Evolutionary conservation across 1,140 invertebrate genomes (phyloP), one percentile per base, ranked within the genome.

Genomic region (Hydropsyche tenuis): DNA sequence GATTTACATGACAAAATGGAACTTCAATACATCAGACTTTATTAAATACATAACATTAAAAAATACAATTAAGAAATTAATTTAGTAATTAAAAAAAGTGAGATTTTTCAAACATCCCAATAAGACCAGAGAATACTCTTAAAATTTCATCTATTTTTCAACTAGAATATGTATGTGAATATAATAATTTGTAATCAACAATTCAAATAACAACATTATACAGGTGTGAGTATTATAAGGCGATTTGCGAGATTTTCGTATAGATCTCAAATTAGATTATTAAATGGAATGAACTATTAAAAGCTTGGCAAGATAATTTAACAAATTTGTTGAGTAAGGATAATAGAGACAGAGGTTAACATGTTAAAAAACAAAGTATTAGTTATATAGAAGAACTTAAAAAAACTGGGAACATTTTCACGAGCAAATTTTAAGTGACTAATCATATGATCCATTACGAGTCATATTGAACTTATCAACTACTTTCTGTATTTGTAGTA

Each of bases 161-260:
- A 60, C 45, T 48, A 12, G 12, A 16, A 16, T 48, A n/a, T 14
- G 16, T 20, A 20, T 53, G 16, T 20, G 48, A 20, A 16, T 53
- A 53, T 53, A 53, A 53, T 18, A 53, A 53, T 7, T 20, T 37
- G 30, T 22, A 62, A 62, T 22, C 23, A 62, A 62, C 56, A 62
- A 22, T 22, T 51, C 48, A 62, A 37, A 62, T 62, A 62, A 62
- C 56, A 62, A 62, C 23, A 14, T 51, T 51, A 51, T 14, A 16
- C 14, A 51, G 14, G 30, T n/a, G 23, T 68, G 65, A 68, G 65
- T 68, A 68, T 68, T 68, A 68, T 68, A 48, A 68, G 45, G 65
- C 63, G 20, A 30, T 16, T 43, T 65, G 22, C 20, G 23, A 60
- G 56, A 60, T 14, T 25, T 60, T 25, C 23, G 23, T n/a, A 22